phyloP scores from a whole-genome alignment of 1,140 invertebrate genomes.

The Ganaspis sp. region DNA sequence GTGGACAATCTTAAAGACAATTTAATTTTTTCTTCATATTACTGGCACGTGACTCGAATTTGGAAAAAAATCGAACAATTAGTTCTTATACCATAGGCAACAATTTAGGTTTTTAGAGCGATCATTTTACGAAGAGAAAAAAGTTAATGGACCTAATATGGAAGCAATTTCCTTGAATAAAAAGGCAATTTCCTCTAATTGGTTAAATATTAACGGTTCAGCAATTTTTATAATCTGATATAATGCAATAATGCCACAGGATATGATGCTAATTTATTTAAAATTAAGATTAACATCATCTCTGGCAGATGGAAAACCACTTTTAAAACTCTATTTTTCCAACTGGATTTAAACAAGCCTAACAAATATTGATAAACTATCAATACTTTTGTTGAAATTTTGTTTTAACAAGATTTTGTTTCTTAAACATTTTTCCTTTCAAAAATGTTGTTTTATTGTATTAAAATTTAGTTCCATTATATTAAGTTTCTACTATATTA shows the following conservation, averaged over 20 bases:
- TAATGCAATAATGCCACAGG: neutral
- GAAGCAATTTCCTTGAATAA: constrained; percentile 16
- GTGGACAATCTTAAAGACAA: neutral
- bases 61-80: constrained; percentile 18
- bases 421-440: neutral
- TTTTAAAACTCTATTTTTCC: neutral
- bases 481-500: too few relatives aligned
- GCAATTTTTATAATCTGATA: constrained; percentile 22
- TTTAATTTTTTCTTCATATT: constrained; percentile 29
- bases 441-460: neutral
- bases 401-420: too few relatives aligned
- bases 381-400: too few relatives aligned
- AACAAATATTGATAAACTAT: too few relatives aligned
- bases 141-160: constrained; percentile 9
- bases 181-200: constrained; percentile 16
- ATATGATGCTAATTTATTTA: constrained; percentile 6
- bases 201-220: constrained; percentile 13
- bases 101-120: constrained; percentile 3
- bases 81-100: neutral
- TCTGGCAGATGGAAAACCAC: neutral
- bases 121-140: constrained; percentile 5
- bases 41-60: neutral
- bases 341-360: too few relatives aligned
- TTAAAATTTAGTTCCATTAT: too few relatives aligned
- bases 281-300: neutral